These are phyloP conservation scores for Coreius guichenoti DNA, from an alignment of 2,797 vertebrate species.

Conservation along the genomic window DNA sequence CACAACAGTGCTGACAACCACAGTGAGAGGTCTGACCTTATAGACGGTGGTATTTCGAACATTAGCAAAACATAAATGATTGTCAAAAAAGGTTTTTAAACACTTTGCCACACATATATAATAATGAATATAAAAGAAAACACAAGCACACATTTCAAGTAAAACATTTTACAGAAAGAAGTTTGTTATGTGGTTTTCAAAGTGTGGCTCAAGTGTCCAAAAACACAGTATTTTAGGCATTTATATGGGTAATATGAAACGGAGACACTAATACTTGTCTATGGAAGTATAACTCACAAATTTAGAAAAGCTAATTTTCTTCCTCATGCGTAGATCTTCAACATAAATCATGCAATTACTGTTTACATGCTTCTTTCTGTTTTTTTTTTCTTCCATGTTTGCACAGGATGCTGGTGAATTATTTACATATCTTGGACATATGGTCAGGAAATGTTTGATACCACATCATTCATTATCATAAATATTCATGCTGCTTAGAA, in stretches of 20 bases:
- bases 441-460: slow-evolving; percentile 32
- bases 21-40: not conserved
- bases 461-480: slow-evolving; percentile 41
- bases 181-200: not conserved
- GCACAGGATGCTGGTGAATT: slow-evolving; percentile 31
- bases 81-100: not conserved
- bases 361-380: not conserved
- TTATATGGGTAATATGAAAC: not conserved
- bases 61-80: not conserved
- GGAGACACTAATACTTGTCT: not conserved
- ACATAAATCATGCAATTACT: not conserved
- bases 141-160: not conserved
- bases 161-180: not conserved
- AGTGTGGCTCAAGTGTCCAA: not conserved
- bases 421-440: slow-evolving; percentile 31
- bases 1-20: slow-evolving; percentile 22
- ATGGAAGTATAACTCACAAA: not conserved
- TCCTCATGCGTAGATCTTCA: not conserved
- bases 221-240: not conserved
- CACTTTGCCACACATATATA: not conserved
- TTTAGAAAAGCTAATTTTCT: not conserved
- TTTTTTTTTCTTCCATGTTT: slow-evolving; percentile 27
- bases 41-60: not conserved
- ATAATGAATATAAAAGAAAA: not conserved
- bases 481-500: slow-evolving; percentile 25